Base-by-base conservation (phyloP, 1,140 invertebrate species). In the Zophobas morio region DNA sequence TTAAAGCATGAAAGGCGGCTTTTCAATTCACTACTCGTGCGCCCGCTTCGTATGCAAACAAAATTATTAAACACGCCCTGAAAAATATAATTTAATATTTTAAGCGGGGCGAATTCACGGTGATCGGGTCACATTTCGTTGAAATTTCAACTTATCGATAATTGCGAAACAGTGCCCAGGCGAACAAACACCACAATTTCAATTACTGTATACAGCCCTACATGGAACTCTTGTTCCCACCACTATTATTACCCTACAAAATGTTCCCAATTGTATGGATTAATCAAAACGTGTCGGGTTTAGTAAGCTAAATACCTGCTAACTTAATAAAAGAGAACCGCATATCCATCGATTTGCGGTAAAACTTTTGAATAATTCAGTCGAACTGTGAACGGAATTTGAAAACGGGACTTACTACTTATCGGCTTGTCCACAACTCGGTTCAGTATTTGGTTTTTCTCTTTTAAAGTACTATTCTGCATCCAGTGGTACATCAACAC, bases 271-370 rank as follows among this genome's bases (percentile, higher is more conserved):
- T 20, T 20, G 20, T 20, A 20, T 51, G 49, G 20, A 51, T 51
- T 51, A 51, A 51, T 51, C 49, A 51, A 51, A 51, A 51, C n/a
- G 49, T 51, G 49, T 51, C 20, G 49, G n/a, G 49, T 46, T 4
- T n/a, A 51, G 6, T 2, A 51, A 51, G 49, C 49, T 20, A 20
- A 51, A 51, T 51, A 20, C 6, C 4, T 51, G 20, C 6, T 51
- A 51, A 51, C 49, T 51, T 51, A 51, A 51, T 51, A 51, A 51
- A 51, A 51, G 49, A 51, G 42, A 51, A 51, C 49, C 49, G 49
- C 49, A 51, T 8, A 46, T 51, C 49, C 4, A 4, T 51, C 49
- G 49, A 51, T 51, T 51, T 46, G 49, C 6, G n/a, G 6, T 51
- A 46, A 46, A 46, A 46, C 42, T 46, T 46, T 3, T 46, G 42